A percentile compares a stretch with the other conserved stretches of the same genome.
These are phyloP conservation scores for Intellagama lesueurii DNA, from an alignment of 2,797 vertebrate species.

Conservation along the genomic window DNA sequence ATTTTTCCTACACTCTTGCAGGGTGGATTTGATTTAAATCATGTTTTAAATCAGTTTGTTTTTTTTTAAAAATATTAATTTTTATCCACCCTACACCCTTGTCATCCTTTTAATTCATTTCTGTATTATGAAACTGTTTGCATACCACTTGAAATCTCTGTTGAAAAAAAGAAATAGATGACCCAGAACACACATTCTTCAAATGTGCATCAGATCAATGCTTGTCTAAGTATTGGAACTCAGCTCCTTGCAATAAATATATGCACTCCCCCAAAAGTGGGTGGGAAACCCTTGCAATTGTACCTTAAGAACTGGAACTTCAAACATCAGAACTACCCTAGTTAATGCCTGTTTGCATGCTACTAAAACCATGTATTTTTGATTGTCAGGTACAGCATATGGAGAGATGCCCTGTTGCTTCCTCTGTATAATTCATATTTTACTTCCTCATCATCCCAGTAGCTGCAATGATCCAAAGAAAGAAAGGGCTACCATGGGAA, in stretches of 20 bases:
- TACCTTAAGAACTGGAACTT: background rate
- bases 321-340: background rate
- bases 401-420: background rate
- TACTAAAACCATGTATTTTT: background rate
- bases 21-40: too few species aligned
- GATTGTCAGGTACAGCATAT: background rate
- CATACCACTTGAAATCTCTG: background rate
- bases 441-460: background rate
- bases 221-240: constrained; percentile 19
- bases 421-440: background rate
- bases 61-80: too few species aligned
- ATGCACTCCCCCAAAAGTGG: constrained; percentile 53
- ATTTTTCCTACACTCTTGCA: too few species aligned
- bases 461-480: constrained; percentile 7
- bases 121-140: background rate
- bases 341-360: background rate
- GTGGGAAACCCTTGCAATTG: constrained; percentile 1
- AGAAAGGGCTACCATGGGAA: fast-evolving
- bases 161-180: background rate
- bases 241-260: constrained; percentile 45
- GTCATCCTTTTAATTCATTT: background rate
- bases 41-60: too few species aligned
- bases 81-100: background rate
- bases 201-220: constrained; percentile 2
- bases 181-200: constrained; percentile 4